These are phyloP conservation scores for Cygnus buccinator DNA, from an alignment of 2,113 vertebrate genomes.

Conservation along the genomic window DNA sequence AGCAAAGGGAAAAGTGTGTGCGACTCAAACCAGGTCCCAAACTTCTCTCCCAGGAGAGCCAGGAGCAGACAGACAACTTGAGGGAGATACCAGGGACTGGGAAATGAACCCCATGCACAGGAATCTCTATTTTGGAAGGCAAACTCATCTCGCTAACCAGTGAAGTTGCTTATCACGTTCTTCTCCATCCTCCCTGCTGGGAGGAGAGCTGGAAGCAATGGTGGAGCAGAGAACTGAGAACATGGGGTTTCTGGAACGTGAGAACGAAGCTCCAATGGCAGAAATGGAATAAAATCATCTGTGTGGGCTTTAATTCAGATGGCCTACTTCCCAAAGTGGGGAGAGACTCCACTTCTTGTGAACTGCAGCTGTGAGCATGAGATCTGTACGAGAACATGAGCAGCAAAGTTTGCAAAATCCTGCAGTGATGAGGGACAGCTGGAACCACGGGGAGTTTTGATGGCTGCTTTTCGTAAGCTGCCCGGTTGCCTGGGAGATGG, in stretches of 20 bases:
- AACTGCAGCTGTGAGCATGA: background rate
- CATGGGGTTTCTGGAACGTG: background rate
- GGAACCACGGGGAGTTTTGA: background rate
- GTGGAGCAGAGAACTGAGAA: constrained; percentile 10
- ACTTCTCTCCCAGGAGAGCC: background rate
- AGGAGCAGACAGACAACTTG: background rate
- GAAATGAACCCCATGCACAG: background rate
- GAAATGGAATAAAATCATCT: background rate
- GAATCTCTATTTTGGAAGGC: background rate
- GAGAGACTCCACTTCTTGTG: background rate
- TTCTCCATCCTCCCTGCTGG: background rate
- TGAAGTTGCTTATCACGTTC: background rate
- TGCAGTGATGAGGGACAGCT: background rate
- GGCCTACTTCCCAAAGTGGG: background rate
- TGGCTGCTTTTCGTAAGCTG: background rate
- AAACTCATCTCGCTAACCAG: background rate
- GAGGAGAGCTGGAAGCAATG: background rate
- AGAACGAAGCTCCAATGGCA: background rate
- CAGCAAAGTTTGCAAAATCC: background rate
- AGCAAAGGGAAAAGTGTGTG: background rate
- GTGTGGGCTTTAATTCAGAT: constrained; percentile 14
- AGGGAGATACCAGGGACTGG: background rate
- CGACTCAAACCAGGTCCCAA: background rate
- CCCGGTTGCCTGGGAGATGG: background rate
- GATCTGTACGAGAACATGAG: background rate